A percentile compares a stretch with the other conserved stretches of the same genome.
Evolutionary conservation across 2,888 invertebrate species (phyloP).

Genomic region (Rotaria magnacalcarata): DNA sequence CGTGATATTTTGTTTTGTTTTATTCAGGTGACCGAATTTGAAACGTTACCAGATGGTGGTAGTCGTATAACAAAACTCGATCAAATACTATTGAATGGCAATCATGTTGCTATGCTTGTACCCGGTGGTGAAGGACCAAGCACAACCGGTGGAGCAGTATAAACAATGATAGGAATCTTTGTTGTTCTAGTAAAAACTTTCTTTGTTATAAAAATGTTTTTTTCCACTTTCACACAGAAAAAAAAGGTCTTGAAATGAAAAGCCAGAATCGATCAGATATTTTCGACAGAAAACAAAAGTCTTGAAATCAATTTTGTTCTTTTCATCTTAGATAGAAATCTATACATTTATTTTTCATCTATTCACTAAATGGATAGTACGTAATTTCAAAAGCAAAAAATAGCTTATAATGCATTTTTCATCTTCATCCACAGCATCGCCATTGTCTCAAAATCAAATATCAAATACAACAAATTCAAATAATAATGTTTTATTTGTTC

Average conservation of each 20-base stretch:
- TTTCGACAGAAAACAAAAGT: neutral
- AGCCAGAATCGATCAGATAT: neutral
- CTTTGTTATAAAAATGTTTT: neutral
- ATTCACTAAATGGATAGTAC: neutral
- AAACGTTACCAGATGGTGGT: slow-evolving; percentile 80
- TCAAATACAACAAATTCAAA: neutral
- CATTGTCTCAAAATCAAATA: neutral
- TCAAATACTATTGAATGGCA: slow-evolving; percentile 93
- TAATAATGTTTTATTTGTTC: neutral
- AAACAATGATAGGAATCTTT: neutral
- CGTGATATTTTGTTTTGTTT: neutral
- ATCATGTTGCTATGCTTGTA: slow-evolving; percentile 92
- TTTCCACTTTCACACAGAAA: neutral
- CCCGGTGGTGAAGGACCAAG: slow-evolving; percentile 56
- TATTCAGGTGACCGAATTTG: slow-evolving; percentile 57
- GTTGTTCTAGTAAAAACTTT: neutral
- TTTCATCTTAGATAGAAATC: neutral
- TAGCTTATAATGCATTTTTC: neutral
- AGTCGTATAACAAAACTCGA: slow-evolving; percentile 90
- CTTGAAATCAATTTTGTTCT: neutral
- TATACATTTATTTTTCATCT: neutral
- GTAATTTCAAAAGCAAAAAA: neutral
- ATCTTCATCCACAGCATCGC: neutral
- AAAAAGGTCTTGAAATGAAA: neutral
- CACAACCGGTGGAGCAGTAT: neutral